Base-by-base conservation (phyloP, 2,113 vertebrate species). In the Elgaria multicarinata region DNA sequence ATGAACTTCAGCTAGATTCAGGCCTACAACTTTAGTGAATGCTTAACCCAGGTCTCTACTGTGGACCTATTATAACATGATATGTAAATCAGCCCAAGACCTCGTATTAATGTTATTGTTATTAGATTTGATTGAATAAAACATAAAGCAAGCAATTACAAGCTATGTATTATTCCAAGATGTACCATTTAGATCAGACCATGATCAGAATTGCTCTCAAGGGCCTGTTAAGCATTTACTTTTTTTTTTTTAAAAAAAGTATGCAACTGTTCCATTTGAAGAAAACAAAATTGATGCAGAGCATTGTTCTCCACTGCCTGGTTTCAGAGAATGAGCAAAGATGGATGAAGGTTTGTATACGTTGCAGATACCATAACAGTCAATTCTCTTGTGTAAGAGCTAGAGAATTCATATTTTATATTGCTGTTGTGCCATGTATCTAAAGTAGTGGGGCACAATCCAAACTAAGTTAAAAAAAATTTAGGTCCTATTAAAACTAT, bases 241-340 rank as follows among this genome's bases (percentile, higher is more conserved):
- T 93, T 92, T 87, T 93, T n/a, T n/a, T n/a, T n/a, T n/a, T n/a
- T n/a, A n/a, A n/a, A 91, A 91, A 96, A 81, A 96, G 89, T 91
- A 91, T 92, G 91, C 92, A 92, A 93, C 74, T 94, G 92, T 92
- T 93, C 75, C 90, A 82, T 91, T 95, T 89, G 94, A 87, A 89
- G 84, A 93, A 92, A 91, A 89, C 87, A 94, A 93, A 93, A 91
- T 94, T 91, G 91, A 94, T 10, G 6, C 93, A 93, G 86, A 93
- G 93, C 83, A 94, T 94, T 95, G 93, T 94, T 93, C 93, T 94
- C 91, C 85, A 86, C 89, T 85, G 87, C 64, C 92, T 72, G 93
- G 93, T 93, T 94, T 95, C 86, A 85, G 71, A 93, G 91, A 90
- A 39, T 66, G 58, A 83, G 6, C 20, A 64, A 62, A 44, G 36